A percentile compares a stretch with the other conserved stretches of the same genome.
Conservation (phyloP, 2,113 vertebrate genomes). For the Cercocebus atys region DNA sequence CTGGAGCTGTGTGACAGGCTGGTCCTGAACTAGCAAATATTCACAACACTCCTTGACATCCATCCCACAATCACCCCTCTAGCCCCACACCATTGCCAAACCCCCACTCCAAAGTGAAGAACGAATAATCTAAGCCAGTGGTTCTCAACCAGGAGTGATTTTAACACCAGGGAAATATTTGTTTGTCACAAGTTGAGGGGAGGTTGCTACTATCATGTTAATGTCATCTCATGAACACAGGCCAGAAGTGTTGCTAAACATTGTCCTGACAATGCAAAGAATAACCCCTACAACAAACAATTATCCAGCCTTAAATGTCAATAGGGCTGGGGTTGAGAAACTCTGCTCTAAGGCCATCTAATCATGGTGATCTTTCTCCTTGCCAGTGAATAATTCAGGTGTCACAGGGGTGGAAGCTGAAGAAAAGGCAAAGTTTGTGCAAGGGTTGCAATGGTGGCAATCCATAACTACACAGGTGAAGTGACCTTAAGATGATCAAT, state of each 20-base stretch:
- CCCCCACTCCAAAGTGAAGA: neutral
- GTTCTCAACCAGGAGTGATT: neutral
- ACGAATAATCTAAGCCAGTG: neutral
- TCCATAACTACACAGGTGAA: neutral
- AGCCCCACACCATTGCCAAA: neutral
- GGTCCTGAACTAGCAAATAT: neutral
- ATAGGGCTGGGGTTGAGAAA: neutral
- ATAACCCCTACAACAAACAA: neutral
- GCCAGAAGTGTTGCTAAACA: neutral
- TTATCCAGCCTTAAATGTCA: neutral
- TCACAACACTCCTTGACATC: neutral
- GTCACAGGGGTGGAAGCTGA: neutral
- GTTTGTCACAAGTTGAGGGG: neutral
- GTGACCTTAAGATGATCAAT: neutral
- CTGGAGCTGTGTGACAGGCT: neutral
- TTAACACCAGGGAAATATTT: neutral
- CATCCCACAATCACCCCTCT: no score
- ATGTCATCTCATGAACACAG: neutral
- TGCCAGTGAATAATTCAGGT: neutral
- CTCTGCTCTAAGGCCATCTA: neutral
- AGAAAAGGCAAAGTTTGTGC: neutral
- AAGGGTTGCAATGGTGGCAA: neutral
- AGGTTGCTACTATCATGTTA: neutral
- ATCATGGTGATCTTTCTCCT: neutral
- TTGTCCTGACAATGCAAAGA: neutral